Evolutionary conservation across 2,888 invertebrate genomes (phyloP).

Genomic region (Epicampocera succincta): DNA sequence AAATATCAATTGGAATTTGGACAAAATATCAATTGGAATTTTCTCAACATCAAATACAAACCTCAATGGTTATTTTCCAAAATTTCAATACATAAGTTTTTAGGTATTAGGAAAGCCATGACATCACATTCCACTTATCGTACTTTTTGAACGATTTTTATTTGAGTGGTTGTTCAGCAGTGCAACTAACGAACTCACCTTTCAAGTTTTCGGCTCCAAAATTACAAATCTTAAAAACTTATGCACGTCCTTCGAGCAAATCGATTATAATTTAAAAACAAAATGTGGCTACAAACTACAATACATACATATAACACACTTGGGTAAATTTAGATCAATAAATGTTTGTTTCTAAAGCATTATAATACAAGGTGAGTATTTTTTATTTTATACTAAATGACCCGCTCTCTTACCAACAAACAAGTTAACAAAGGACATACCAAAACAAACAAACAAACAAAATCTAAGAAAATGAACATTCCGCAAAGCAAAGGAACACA

Average conservation of each 20-base stretch:
- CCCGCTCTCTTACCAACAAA: slow-evolving; percentile 11
- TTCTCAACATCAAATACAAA: too few species aligned
- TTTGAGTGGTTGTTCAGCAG: too few species aligned
- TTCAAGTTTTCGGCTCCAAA: too few species aligned
- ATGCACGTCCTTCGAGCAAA: slow-evolving; percentile 37
- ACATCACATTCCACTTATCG: too few species aligned
- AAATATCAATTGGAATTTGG: too few species aligned
- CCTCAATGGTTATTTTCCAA: too few species aligned
- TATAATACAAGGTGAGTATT: slow-evolving; percentile 33
- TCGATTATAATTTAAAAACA: slow-evolving; percentile 27
- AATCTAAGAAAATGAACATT: background rate
- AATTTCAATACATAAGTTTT: too few species aligned
- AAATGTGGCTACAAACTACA: slow-evolving; percentile 51
- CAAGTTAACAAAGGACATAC: background rate
- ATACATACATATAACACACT: slow-evolving; percentile 2
- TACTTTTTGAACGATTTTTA: too few species aligned
- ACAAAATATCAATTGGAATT: too few species aligned
- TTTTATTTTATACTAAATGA: slow-evolving; percentile 47
- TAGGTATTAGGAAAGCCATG: too few species aligned
- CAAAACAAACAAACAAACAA: background rate
- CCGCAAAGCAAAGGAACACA: background rate
- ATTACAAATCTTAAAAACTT: slow-evolving; percentile 7
- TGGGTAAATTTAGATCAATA: slow-evolving; percentile 39
- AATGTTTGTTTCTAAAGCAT: slow-evolving; percentile 1
- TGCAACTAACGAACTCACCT: too few species aligned